Evolutionary conservation across 2,797 vertebrate species (phyloP).

Genomic region (Bradypus variegatus): DNA sequence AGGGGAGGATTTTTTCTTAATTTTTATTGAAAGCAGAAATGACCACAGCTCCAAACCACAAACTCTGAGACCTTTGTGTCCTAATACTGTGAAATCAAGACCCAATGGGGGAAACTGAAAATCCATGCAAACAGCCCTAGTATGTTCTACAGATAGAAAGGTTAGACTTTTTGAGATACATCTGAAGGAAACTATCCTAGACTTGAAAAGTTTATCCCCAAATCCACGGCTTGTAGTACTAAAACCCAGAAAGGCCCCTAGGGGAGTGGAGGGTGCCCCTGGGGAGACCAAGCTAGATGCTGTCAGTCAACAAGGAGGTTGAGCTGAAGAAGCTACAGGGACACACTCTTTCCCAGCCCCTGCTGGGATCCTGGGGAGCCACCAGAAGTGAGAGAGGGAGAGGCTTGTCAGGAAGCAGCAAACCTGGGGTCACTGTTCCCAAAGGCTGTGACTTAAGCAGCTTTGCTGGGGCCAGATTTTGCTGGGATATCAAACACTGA

Average conservation of each 20-base stretch:
- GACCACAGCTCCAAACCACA: slow-evolving; percentile 1
- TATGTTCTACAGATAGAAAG: not conserved
- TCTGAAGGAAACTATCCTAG: not conserved
- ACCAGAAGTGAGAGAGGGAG: not conserved
- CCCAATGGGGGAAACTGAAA: not conserved
- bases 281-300: not conserved
- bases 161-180: not conserved
- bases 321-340: not conserved
- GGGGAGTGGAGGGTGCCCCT: not conserved
- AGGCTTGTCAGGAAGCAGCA: not conserved
- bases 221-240: not conserved
- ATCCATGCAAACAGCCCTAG: not conserved
- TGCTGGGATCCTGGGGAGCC: not conserved
- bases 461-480: not conserved
- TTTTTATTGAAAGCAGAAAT: slow-evolving; percentile 43
- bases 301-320: not conserved
- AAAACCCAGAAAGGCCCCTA: not conserved
- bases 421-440: not conserved
- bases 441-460: not conserved
- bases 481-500: not conserved
- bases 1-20: not conserved
- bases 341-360: not conserved
- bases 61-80: not conserved
- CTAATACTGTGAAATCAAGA: not conserved
- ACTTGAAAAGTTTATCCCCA: not conserved